Evolutionary conservation across 1,140 invertebrate genomes (phyloP), one percentile per base, ranked within the genome.

Genomic region (Heliothis virescens): DNA sequence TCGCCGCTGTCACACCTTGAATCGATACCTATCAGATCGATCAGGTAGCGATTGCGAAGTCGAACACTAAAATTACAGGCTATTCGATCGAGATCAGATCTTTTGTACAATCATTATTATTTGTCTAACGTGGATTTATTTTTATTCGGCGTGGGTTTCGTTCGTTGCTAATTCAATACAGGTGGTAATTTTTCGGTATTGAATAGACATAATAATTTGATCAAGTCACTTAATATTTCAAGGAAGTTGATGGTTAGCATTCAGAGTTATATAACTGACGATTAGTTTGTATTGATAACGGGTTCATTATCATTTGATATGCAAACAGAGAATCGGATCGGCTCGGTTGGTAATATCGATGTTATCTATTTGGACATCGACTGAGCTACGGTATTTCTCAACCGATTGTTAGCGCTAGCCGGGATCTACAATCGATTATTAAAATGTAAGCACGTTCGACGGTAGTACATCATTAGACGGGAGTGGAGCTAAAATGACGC

Each of bases 371-470:
- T 11, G 29, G 41, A 81, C 62, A 85, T 78, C 75, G 63, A 77
- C 47, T 74, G 79, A 67, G 62, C 69, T 76, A 74, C 55, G 79
- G 83, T 82, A 85, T 85, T 86, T 83, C 83, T 82, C 79, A 82
- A 87, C 59, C 82, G 82, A 85, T 85, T 85, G 82, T 83, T 80
- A 82, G 52, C 73, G 67, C 16, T 79, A 80, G 78, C 74, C 57
- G 72, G 80, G 80, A 85, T 86, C 81, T 84, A 86, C 87, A 85
- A 84, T 86, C 82, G 85, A 87, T 89, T 89, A 90, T 89, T 89
- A 87, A 90, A 90, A 89, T 89, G 87, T 91, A 88, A 87, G 75
- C 86, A 82, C 82, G 83, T 85, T 80, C 85, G 79, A 85, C 86
- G 79, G 85, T 89, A 86, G 86, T 88, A 82, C 82, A 82, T 89